Evolutionary conservation across 1,140 invertebrate species (phyloP), one percentile per base, ranked within the genome.

Genomic region (Triops cancriformis): DNA sequence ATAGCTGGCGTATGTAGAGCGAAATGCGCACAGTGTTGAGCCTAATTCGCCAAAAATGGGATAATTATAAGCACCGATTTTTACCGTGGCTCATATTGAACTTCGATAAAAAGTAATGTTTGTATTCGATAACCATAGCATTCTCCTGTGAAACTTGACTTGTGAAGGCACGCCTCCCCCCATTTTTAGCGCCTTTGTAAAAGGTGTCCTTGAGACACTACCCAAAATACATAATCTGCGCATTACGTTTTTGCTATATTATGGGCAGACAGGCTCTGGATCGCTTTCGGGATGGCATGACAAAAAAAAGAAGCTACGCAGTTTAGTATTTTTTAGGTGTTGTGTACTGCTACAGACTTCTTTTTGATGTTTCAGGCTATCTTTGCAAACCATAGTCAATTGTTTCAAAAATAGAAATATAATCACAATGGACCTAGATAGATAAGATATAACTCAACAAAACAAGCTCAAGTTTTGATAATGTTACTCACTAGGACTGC

Each of bases 151-250:
- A 12, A n/a, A 64, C 14, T 64, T 64, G 23, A 23, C 51, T 10
- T 64, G 6, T 7, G 7, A 37, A 64, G n/a, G 4, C 51, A 18
- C 51, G n/a, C 51, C 51, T 45, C 51, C 51, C 23, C 5, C 6
- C 6, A 1, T 64, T 64, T 64, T 64, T 18, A 64, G 51, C 51
- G 51, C 51, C 23, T 23, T 64, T n/a, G 51, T n/a, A n/a, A 23
- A 64, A 64, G 5, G 10, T 18, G 51, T 64, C 51, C 51, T 64
- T 64, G 51, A 64, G 51, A 18, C 9, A 5, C 10, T 64, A 23
- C 51, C 51, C 51, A 64, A 23, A 64, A 64, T 64, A 64, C n/a
- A n/a, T n/a, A n/a, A n/a, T n/a, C 14, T 64, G 51, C 51, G 51
- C 3, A 1, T 64, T 3, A 18, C 51, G 51, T 23, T 64, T 23